These are phyloP conservation scores for Agapornis roseicollis DNA, from an alignment of 2,113 vertebrate genomes.

Conservation along the genomic window DNA sequence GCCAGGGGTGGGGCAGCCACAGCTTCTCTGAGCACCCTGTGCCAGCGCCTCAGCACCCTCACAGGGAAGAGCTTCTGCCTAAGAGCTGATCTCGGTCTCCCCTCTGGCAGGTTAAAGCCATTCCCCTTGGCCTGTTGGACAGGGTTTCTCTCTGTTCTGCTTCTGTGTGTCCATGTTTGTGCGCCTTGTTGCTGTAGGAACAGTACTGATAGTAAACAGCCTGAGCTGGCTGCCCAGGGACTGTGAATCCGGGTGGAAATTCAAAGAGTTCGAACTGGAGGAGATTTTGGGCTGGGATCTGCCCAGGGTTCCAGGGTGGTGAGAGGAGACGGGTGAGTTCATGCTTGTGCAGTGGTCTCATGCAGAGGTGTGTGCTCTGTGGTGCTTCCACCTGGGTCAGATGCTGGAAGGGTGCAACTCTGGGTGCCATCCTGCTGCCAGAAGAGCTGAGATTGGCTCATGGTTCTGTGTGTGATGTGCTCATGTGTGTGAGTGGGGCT, in stretches of 20 bases:
- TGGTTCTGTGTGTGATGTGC: rapidly evolving
- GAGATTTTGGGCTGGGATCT: background rate
- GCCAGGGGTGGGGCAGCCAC: too few relatives aligned
- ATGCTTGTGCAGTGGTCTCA: background rate
- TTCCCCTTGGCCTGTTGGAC: background rate
- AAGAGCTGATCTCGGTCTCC: background rate
- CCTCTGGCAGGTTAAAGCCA: too few relatives aligned
- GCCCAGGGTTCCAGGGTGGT: background rate
- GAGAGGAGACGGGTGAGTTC: background rate
- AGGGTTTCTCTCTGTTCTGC: background rate
- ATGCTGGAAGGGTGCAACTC: background rate
- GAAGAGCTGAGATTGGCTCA: background rate
- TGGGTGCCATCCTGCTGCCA: background rate
- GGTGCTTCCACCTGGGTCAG: rapidly evolving
- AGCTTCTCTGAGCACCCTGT: too few relatives aligned
- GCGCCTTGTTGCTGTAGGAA: slow-evolving; percentile 32
- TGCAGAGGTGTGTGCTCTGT: background rate
- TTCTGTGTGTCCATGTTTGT: background rate
- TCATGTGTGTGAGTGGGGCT: rapidly evolving
- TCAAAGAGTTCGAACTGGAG: background rate
- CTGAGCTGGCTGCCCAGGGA: background rate
- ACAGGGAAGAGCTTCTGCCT: background rate
- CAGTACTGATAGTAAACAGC: background rate
- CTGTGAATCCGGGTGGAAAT: background rate
- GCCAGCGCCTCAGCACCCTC: too few relatives aligned